These are phyloP conservation scores for Morus bassanus DNA, from an alignment of 2,797 vertebrate genomes.

Conservation along the genomic window DNA sequence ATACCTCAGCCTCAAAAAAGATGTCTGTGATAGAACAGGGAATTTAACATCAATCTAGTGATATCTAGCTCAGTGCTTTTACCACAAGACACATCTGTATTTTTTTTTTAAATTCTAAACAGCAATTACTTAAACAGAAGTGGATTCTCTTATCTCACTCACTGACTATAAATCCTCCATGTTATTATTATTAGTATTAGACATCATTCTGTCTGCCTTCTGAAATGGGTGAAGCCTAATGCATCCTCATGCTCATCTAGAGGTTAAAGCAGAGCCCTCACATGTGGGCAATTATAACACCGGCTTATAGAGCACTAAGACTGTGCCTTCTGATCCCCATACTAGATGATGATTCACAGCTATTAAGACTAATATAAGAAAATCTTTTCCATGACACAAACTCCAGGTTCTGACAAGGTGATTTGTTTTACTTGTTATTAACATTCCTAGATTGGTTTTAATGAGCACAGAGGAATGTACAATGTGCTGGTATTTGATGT, in stretches of 20 bases:
- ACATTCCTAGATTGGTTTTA: slow-evolving; percentile 1
- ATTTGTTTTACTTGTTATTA: slow-evolving; percentile 3
- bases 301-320: background rate
- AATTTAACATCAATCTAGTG: background rate
- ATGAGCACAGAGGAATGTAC: background rate
- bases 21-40: background rate
- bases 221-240: background rate
- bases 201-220: background rate
- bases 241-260: background rate
- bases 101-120: background rate
- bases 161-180: slow-evolving; percentile 6
- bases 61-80: background rate
- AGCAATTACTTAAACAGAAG: slow-evolving; percentile 1
- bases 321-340: background rate
- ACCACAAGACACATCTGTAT: background rate
- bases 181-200: background rate
- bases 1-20: background rate
- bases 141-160: slow-evolving; percentile 13
- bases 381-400: background rate
- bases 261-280: background rate
- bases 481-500: background rate
- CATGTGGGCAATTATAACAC: background rate
- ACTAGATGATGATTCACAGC: background rate
- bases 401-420: slow-evolving; percentile 10
- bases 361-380: background rate